phyloP scores from a whole-genome alignment of 2,888 invertebrate genomes.

The Lutraria lutraria region DNA sequence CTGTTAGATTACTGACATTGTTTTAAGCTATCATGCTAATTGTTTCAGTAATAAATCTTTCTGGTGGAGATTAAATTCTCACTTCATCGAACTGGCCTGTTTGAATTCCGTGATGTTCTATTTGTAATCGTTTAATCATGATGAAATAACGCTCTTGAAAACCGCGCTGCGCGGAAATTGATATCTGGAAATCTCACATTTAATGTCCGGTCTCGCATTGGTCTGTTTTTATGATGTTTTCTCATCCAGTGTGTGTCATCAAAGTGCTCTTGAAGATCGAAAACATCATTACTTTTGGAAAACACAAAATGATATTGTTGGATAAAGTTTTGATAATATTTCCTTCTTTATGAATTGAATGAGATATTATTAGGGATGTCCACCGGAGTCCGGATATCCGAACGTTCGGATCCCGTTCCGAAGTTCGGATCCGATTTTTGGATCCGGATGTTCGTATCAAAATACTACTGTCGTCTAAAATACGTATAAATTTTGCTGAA shows the following conservation, averaged over 20 bases:
- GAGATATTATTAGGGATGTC: not conserved
- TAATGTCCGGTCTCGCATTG: not conserved
- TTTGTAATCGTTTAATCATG: constrained; percentile 1
- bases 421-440: too few relatives aligned
- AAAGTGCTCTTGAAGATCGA: too few relatives aligned
- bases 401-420: not conserved
- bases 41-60: not conserved
- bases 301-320: not conserved
- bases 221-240: not conserved
- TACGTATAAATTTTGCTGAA: too few relatives aligned
- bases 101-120: not conserved
- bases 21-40: not conserved
- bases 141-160: not conserved
- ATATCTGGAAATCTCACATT: not conserved
- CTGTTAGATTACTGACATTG: too few relatives aligned
- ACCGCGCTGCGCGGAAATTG: not conserved
- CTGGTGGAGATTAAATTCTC: constrained; percentile 2
- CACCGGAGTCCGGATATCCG: not conserved
- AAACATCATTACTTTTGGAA: not conserved
- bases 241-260: not conserved
- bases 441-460: too few relatives aligned
- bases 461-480: too few relatives aligned
- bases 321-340: too few relatives aligned
- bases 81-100: not conserved
- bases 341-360: too few relatives aligned